Conservation (phyloP, 2,113 vertebrate species). For the Macquaria ambigua region DNA sequence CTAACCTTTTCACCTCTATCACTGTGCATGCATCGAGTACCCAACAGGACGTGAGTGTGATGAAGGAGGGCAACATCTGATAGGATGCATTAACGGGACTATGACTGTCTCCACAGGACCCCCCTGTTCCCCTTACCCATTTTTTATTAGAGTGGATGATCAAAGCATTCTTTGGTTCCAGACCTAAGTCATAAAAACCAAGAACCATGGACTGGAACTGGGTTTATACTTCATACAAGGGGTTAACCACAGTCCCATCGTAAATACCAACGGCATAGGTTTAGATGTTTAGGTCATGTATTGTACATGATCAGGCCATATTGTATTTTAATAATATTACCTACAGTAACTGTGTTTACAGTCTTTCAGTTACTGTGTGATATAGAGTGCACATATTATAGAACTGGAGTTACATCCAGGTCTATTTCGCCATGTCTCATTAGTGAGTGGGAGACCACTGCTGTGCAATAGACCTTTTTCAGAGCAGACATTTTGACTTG, state of each 20-base stretch:
- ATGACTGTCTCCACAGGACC: background rate
- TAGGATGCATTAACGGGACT: background rate
- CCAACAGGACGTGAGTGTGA: background rate
- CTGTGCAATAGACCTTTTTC: background rate
- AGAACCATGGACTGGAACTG: background rate
- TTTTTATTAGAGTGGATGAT: constrained; percentile 27
- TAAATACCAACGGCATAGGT: background rate
- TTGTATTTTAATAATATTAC: no score
- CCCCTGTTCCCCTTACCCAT: background rate
- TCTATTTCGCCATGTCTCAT: no score
- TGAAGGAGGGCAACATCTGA: background rate
- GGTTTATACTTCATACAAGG: background rate
- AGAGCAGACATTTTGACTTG: background rate
- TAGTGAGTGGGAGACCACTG: background rate
- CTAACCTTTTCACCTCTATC: background rate
- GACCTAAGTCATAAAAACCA: constrained; percentile 34
- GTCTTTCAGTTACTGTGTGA: no score
- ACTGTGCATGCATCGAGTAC: background rate
- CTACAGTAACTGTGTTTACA: no score
- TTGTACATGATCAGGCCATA: no score
- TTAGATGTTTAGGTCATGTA: background rate
- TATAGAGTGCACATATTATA: no score
- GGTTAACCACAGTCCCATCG: background rate
- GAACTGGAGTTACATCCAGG: no score
- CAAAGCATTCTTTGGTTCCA: constrained; percentile 44